Evolutionary conservation across 92 coral and sea anemone genomes (phyloP).

Genomic region (Actinernus sp.): DNA sequence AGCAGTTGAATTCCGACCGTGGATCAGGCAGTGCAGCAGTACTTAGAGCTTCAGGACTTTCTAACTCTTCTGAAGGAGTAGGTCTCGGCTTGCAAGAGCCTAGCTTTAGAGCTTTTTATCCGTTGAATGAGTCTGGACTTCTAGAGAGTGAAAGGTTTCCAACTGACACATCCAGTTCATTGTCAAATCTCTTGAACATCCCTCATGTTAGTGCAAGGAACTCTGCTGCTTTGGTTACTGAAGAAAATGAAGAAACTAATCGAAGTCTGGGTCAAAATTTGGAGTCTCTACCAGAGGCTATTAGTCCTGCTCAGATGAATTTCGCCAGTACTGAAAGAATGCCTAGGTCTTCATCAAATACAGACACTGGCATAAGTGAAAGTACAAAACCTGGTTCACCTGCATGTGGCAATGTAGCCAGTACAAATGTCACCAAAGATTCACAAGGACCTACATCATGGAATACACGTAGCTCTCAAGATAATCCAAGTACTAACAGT

Average conservation of each 20-base stretch:
- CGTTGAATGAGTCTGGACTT: conserved; percentile 3
- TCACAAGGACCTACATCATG: neutral
- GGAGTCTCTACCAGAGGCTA: neutral
- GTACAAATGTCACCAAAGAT: neutral
- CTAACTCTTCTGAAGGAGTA: conserved; percentile 3
- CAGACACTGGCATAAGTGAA: neutral
- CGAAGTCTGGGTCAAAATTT: neutral
- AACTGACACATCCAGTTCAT: neutral
- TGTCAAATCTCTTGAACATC: conserved; percentile 10
- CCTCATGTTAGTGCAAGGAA: neutral
- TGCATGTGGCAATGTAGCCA: conserved; percentile 7
- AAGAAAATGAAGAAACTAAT: neutral
- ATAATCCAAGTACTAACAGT: neutral
- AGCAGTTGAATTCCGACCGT: conserved; percentile 30
- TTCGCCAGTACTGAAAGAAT: neutral
- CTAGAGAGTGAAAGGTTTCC: conserved; percentile 16
- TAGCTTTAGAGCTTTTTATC: conserved; percentile 23
- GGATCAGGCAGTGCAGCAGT: neutral
- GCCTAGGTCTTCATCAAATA: neutral
- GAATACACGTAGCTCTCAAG: neutral
- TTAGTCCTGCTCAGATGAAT: neutral
- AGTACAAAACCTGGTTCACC: conserved; percentile 3
- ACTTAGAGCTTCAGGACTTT: neutral
- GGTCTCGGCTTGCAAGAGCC: conserved; percentile 8
- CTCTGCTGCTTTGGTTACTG: neutral